Evolutionary conservation across 1,140 invertebrate species (phyloP).

Genomic region (Phymastichus coffea): DNA sequence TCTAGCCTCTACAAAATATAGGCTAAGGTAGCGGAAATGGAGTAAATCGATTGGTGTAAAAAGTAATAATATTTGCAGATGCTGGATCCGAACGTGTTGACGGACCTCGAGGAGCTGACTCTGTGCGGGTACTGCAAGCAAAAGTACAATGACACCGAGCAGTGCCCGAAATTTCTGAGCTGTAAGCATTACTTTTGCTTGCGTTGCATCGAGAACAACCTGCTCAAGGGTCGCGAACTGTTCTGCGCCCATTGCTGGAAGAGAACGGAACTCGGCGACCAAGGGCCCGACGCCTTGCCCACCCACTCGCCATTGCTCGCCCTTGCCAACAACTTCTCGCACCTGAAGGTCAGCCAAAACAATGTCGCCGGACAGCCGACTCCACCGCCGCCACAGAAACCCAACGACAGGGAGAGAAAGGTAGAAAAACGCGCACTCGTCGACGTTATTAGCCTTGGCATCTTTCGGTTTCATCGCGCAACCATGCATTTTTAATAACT

Average conservation of each 20-base stretch:
- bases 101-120: slow-evolving; percentile 69
- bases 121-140: slow-evolving; percentile 69
- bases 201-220: slow-evolving; percentile 67
- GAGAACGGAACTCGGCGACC: slow-evolving; percentile 62
- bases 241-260: slow-evolving; percentile 72
- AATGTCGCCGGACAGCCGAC: slow-evolving; percentile 42
- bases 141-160: slow-evolving; percentile 68
- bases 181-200: slow-evolving; percentile 78
- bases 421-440: too few relatives aligned
- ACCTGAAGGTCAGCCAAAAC: slow-evolving; percentile 58
- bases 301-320: slow-evolving; percentile 66
- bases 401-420: slow-evolving; percentile 59
- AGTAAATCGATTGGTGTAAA: too few relatives aligned
- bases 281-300: slow-evolving; percentile 65
- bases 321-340: slow-evolving; percentile 62
- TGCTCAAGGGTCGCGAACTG: slow-evolving; percentile 64
- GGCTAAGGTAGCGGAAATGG: too few relatives aligned
- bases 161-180: slow-evolving; percentile 70
- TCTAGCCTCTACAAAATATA: too few relatives aligned
- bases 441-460: too few relatives aligned
- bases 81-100: slow-evolving; percentile 59
- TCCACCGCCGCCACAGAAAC: too few relatives aligned
- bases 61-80: slow-evolving; percentile 40
- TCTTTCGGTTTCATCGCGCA: too few relatives aligned
- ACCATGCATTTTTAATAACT: too few relatives aligned